Evolutionary conservation across 2,888 invertebrate genomes (phyloP).

Genomic region (Epirrita christyi): DNA sequence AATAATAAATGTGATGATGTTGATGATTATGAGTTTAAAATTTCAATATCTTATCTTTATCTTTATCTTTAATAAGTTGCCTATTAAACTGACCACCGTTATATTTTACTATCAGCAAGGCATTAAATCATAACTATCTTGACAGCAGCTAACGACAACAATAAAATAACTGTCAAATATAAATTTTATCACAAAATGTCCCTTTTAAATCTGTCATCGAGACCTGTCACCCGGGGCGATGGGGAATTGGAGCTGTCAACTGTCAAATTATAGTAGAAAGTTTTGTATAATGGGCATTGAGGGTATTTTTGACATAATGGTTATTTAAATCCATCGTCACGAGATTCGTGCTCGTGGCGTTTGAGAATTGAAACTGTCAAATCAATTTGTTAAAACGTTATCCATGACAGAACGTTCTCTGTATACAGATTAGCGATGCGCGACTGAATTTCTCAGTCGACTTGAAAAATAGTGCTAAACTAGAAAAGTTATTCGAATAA

Average conservation of each 20-base stretch:
- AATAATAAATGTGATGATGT: too few relatives aligned
- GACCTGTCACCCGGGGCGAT: constrained; percentile 19
- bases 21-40: too few relatives aligned
- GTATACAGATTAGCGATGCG: too few relatives aligned
- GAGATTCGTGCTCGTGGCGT: too few relatives aligned
- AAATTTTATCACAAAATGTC: constrained; percentile 4
- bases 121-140: constrained; percentile 1
- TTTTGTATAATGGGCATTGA: constrained; percentile 12
- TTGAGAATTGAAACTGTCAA: constrained; percentile 12
- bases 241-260: constrained; percentile 25
- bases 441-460: too few relatives aligned
- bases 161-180: constrained; percentile 14
- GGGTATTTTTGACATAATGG: constrained; percentile 17
- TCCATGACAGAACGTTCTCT: too few relatives aligned
- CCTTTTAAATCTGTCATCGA: constrained; percentile 27
- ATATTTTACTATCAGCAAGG: background rate
- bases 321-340: constrained; percentile 28
- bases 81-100: background rate
- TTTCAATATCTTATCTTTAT: too few relatives aligned
- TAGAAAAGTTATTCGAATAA: too few relatives aligned
- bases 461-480: too few relatives aligned
- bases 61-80: too few relatives aligned
- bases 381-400: background rate
- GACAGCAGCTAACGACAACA: background rate
- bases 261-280: constrained; percentile 26